Conservation (phyloP, 1,140 invertebrate genomes). For the Ostrea edulis region DNA sequence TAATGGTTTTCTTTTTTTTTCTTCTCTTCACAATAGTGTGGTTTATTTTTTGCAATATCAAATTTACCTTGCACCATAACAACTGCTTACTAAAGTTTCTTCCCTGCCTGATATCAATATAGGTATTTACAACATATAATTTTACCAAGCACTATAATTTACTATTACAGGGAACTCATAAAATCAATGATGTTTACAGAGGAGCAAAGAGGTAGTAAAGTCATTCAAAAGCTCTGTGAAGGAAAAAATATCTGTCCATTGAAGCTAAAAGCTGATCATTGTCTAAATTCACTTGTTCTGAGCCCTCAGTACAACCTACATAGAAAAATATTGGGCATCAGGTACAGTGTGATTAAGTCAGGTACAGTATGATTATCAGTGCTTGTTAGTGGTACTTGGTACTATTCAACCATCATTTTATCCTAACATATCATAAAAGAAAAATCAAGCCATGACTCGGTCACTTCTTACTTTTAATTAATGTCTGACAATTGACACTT, state of each 20-base stretch:
- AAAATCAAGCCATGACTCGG: slow-evolving; percentile 9
- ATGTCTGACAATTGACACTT: slow-evolving; percentile 6
- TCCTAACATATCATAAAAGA: background rate
- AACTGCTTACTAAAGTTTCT: background rate
- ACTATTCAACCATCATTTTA: background rate
- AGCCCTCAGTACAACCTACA: background rate
- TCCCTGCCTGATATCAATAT: too few relatives aligned
- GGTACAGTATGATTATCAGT: background rate
- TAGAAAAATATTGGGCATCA: slow-evolving; percentile 1
- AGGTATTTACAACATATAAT: background rate
- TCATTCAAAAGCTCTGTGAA: background rate
- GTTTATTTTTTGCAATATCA: background rate
- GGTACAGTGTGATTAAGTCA: background rate
- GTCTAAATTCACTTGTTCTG: background rate
- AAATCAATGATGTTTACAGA: background rate
- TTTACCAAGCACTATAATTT: background rate
- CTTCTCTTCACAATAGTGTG: background rate
- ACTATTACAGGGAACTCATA: background rate
- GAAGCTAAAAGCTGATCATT: background rate
- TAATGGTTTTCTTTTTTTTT: background rate
- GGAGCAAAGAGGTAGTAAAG: background rate
- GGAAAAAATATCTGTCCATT: background rate
- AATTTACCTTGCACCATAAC: background rate
- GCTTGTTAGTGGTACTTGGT: background rate
- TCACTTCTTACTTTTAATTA: slow-evolving; percentile 37